Percentiles rank a stretch among this genome's conserved stretches.
phyloP scores from a whole-genome alignment of 2,888 invertebrate genomes.

The Aproaerema taeniolella region DNA sequence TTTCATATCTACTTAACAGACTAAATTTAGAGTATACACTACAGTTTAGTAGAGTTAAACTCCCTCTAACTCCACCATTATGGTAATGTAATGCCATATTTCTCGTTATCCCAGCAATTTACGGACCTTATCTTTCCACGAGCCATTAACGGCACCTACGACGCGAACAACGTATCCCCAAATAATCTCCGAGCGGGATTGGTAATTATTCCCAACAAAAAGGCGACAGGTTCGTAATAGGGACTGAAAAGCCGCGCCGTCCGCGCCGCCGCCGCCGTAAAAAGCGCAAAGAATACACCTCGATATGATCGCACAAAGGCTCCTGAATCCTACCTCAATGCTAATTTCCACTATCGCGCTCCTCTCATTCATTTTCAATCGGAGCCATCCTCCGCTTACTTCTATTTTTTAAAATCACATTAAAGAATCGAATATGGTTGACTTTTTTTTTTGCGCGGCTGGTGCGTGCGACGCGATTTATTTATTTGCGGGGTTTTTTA shows the following conservation, averaged over 20 bases:
- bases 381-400: constrained; percentile 66
- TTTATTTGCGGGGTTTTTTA: constrained; percentile 75
- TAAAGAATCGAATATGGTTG: constrained; percentile 76
- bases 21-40: not conserved
- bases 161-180: constrained; percentile 30
- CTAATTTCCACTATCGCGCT: constrained; percentile 78
- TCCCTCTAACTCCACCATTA: constrained; percentile 3
- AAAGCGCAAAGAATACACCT: constrained; percentile 77
- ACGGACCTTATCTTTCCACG: constrained; percentile 7
- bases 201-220: constrained; percentile 70
- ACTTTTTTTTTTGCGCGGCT: constrained; percentile 64
- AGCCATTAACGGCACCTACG: constrained; percentile 9
- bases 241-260: constrained; percentile 55
- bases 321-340: constrained; percentile 75
- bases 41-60: no score
- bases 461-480: constrained; percentile 75
- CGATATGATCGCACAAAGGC: constrained; percentile 78
- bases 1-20: no score
- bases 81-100: constrained; percentile 9
- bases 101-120: constrained; percentile 6
- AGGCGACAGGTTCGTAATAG: constrained; percentile 67
- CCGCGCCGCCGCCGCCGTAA: constrained; percentile 47
- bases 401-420: constrained; percentile 75
- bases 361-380: constrained; percentile 78
- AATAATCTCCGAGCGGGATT: constrained; percentile 43